Evolutionary conservation across 2,797 vertebrate genomes (phyloP), one percentile per base, ranked within the genome.

Genomic region (Megalops cyprinoides): DNA sequence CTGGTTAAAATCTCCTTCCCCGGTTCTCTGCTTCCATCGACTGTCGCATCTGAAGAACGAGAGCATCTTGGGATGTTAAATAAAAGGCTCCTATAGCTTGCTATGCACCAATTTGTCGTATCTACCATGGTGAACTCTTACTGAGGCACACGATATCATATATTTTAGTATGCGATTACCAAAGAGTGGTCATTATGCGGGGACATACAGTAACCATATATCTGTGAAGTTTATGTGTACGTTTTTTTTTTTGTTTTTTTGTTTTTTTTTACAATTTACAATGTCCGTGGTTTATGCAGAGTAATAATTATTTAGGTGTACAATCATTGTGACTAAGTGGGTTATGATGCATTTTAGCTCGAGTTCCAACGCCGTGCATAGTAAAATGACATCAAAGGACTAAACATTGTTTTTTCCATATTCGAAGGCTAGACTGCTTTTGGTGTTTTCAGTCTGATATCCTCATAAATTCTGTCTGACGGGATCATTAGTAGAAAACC

Each of bases 1-100:
- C 94, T 95, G 94, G 92, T 92, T 89, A 83, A 92, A 86, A 88
- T 94, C 92, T 90, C 84, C 87, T 82, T 86, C 77, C 74, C 69
- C 78, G 78, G 76, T 74, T 74, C 31, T 56, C 48, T 8, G 58
- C 77, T 82, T 60, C 79, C 69, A 86, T 78, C 7, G 37, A n/a
- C 28, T 25, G 23, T 12, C 31, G n/a, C 56, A 23, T 58, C 62
- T 6, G 49, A 62, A 44, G 53, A 82, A 74, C 49, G 37, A 18
- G 75, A 51, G 65, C 12, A 34, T 28, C 20, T 31, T 34, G 46
- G 53, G 69, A 31, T 49, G 12, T 37, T 8, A 23, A n/a, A 74
- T 34, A 77, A 79, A 31, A 79, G 3, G 23, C n/a, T 28, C 18
- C 8, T 37, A 49, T 39, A 25, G 37, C 73, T 60, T 55, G 31